Conservation (phyloP, 1,140 invertebrate species). For the Pseudomyrmex concolor region DNA sequence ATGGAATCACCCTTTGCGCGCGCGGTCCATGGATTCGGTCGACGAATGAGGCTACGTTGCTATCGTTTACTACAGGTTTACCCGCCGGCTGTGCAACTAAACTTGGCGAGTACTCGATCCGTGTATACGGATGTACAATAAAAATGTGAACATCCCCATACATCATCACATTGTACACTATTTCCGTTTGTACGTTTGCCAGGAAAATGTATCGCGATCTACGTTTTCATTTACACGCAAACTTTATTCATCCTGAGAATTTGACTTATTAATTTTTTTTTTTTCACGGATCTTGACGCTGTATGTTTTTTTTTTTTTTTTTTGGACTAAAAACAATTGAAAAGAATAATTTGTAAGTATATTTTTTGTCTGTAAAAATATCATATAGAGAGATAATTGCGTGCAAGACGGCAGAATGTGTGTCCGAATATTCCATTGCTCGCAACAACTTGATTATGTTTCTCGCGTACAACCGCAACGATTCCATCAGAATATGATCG, state of each 20-base stretch:
- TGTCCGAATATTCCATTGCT: neutral
- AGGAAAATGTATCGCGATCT: neutral
- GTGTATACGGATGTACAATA: constrained; percentile 22
- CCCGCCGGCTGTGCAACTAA: constrained; percentile 46
- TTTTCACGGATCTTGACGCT: too few relatives aligned
- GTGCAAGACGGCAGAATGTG: constrained; percentile 13
- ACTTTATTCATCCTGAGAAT: neutral
- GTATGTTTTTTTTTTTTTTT: too few relatives aligned
- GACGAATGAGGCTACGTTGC: constrained; percentile 65
- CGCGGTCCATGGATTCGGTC: constrained; percentile 49
- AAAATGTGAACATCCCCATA: constrained; percentile 41
- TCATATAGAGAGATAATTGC: neutral
- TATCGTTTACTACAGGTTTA: constrained; percentile 61
- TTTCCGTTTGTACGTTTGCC: neutral
- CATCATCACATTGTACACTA: neutral
- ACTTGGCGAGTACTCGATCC: constrained; percentile 47
- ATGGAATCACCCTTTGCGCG: constrained; percentile 71
- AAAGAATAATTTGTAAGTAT: too few relatives aligned
- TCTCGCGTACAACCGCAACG: constrained; percentile 16
- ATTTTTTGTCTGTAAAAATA: neutral
- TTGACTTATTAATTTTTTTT: neutral
- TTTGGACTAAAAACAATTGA: too few relatives aligned
- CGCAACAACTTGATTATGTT: constrained; percentile 10
- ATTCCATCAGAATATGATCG: constrained; percentile 42
- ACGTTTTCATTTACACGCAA: neutral